phyloP scores from a whole-genome alignment of 2,113 vertebrate genomes.

The Pterocles burchelli region DNA sequence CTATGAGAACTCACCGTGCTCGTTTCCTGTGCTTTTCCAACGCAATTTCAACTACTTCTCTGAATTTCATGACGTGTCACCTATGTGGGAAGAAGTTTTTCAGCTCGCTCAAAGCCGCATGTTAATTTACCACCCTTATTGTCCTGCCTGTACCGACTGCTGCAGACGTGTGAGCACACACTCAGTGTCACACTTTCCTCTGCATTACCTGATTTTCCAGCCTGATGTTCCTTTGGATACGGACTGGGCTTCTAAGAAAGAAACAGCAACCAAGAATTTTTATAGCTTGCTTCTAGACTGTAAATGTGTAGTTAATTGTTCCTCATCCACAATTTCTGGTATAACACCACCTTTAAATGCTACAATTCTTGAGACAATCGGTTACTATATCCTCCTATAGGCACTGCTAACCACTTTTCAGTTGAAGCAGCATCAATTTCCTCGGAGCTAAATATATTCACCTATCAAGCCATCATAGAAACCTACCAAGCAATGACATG shows the following conservation, averaged over 20 bases:
- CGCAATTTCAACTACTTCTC: not conserved
- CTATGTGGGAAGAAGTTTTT: not conserved
- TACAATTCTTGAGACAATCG: not conserved
- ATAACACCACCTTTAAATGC: not conserved
- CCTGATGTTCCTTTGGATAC: not conserved
- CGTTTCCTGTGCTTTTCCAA: not conserved
- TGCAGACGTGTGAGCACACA: rapidly evolving
- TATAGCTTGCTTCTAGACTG: not conserved
- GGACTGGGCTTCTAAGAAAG: not conserved
- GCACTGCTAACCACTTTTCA: not conserved
- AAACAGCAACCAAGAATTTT: not conserved
- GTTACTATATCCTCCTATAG: rapidly evolving
- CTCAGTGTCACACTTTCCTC: not conserved
- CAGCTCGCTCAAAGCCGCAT: not conserved
- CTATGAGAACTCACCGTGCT: not conserved
- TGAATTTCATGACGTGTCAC: not conserved
- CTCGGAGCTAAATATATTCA: not conserved
- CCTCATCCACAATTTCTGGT: not conserved
- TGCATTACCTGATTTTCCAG: not conserved
- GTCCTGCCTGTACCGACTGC: rapidly evolving
- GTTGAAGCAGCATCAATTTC: not conserved
- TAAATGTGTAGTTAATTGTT: not conserved
- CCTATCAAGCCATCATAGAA: not conserved
- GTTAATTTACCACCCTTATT: not conserved
- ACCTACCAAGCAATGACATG: not conserved